Evolutionary conservation across 2,113 vertebrate genomes (phyloP).

Genomic region (Strix aluco): DNA sequence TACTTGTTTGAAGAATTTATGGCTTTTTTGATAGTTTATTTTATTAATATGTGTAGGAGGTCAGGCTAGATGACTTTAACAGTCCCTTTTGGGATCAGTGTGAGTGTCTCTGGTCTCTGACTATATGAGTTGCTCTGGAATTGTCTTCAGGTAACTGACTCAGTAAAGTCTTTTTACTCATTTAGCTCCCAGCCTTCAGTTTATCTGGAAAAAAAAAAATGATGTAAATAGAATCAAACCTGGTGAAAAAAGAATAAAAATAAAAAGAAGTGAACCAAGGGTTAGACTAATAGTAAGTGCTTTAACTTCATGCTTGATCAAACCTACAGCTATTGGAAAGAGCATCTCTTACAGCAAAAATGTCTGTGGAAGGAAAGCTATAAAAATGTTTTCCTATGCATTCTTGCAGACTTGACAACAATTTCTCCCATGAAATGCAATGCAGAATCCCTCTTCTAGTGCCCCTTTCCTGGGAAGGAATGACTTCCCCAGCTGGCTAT

Average conservation of each 20-base stretch:
- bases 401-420: not conserved
- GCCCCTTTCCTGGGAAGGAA: not conserved
- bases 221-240: not conserved
- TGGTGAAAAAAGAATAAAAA: not conserved
- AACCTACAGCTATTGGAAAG: not conserved
- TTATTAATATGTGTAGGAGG: not conserved
- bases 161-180: not conserved
- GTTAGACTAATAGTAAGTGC: not conserved
- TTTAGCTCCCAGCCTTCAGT: not conserved
- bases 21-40: not conserved
- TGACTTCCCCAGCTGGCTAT: not conserved
- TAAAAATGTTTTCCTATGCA: not conserved
- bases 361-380: not conserved
- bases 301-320: not conserved
- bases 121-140: not conserved
- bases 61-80: not conserved
- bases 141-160: not conserved
- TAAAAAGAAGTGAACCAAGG: not conserved
- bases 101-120: not conserved
- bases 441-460: not conserved
- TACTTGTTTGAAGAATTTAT: not conserved
- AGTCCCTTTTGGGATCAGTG: not conserved
- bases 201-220: not conserved
- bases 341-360: not conserved
- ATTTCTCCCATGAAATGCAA: not conserved